These are phyloP conservation scores for Climacteris rufus DNA, from an alignment of 2,113 vertebrate genomes.

Conservation along the genomic window DNA sequence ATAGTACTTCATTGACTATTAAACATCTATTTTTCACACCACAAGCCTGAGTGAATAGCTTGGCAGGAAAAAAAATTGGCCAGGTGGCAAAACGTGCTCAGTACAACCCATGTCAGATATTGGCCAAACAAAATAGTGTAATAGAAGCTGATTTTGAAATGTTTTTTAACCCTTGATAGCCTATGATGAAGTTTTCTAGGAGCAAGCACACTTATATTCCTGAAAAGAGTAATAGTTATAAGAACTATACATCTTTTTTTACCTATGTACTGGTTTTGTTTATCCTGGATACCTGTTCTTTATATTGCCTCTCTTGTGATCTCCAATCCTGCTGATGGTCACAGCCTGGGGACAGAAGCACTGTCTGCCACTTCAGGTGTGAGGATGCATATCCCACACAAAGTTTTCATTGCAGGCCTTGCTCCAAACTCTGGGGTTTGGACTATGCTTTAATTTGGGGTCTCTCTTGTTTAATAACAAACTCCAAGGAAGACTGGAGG, in stretches of 20 bases:
- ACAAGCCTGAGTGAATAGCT: conserved; percentile 70
- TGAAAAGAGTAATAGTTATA: not conserved
- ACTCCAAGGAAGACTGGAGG: not conserved
- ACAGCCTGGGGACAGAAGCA: not conserved
- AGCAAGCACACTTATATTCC: not conserved
- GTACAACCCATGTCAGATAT: conserved; percentile 59
- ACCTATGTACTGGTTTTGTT: not conserved
- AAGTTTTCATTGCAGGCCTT: not conserved
- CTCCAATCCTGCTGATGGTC: not conserved
- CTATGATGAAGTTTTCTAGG: not conserved
- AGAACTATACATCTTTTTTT: not conserved
- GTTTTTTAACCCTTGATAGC: conserved; percentile 51
- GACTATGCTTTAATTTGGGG: not conserved
- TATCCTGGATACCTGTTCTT: not conserved
- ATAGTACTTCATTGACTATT: conserved; percentile 71
- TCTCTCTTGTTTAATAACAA: not conserved
- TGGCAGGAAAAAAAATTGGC: conserved; percentile 68
- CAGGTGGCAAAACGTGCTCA: conserved; percentile 70
- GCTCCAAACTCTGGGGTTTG: not conserved
- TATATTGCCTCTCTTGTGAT: not conserved
- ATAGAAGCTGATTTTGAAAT: conserved; percentile 35
- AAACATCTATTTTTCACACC: conserved; percentile 74
- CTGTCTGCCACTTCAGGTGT: not conserved
- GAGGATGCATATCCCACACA: not conserved
- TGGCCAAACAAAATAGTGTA: conserved; percentile 68